Evolutionary conservation across 1,140 invertebrate genomes (phyloP).

Genomic region (Drosophila lowei): DNA sequence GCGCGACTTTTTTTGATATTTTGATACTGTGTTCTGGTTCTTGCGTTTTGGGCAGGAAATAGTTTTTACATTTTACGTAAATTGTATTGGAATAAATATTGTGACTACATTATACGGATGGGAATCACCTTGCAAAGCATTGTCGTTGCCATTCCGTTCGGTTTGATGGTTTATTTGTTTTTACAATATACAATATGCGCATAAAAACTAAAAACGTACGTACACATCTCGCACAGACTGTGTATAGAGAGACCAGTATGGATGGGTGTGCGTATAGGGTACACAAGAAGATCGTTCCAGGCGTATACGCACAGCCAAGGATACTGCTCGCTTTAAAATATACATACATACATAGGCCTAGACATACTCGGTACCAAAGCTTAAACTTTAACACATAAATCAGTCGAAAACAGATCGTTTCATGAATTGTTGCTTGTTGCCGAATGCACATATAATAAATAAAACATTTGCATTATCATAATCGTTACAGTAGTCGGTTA

Average conservation of each 20-base stretch:
- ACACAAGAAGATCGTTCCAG: too few species aligned
- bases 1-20: too few species aligned
- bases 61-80: too few species aligned
- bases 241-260: neutral
- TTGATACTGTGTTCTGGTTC: too few species aligned
- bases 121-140: too few species aligned
- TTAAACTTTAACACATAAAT: conserved; percentile 71
- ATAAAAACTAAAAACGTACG: conserved; percentile 13
- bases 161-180: conserved; percentile 19
- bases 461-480: conserved; percentile 46
- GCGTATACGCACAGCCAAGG: conserved; percentile 4
- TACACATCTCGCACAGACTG: too few species aligned
- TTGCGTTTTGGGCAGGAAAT: too few species aligned
- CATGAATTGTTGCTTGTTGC: conserved; percentile 46
- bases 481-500: conserved; percentile 42
- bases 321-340: conserved; percentile 13
- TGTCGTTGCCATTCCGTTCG: neutral
- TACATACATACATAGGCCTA: conserved; percentile 11
- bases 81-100: too few species aligned
- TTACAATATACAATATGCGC: conserved; percentile 18
- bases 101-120: too few species aligned
- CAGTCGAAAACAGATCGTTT: conserved; percentile 61
- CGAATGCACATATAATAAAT: conserved; percentile 39
- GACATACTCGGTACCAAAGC: conserved; percentile 46
- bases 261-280: neutral